Base-by-base conservation (phyloP, 2,888 invertebrate species). In the Thecocarcelia acutangulata region DNA sequence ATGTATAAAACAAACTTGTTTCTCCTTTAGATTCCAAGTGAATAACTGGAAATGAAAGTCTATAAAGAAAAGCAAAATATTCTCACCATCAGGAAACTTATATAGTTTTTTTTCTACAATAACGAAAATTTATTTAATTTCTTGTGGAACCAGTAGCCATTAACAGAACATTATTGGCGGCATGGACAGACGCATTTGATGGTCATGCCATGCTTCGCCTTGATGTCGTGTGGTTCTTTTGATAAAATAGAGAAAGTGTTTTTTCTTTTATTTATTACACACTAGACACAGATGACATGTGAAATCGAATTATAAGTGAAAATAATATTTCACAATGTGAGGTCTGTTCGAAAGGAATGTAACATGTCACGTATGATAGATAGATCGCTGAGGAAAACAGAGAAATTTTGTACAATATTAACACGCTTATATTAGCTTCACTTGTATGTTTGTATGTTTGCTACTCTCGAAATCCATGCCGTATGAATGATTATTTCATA, bases 201-300 rank as follows among this genome's bases (percentile, higher is more conserved):
- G 54, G 73, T 37, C 44, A 48, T 63, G 73, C 44, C 46, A 50
- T 52, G 37, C 46, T 54, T 54, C 28, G 46, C 33, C 19, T 44
- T 12, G 13, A 12, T 42, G 19, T 21, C 33, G 33, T 56, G 17
- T 2, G 17, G 50, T 40, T 48, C 28, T 50, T 61, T 9, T 15
- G 9, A 28, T 59, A 15, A 21, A 19, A 46, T 76, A 54, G 54
- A 63, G 76, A 76, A 76, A 76, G 76, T 76, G 54, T 61, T 56
- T 69, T 76, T 13, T 46, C 63, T 58, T 68, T 56, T 2, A n/a
- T 4, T 48, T 21, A 48, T 37, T 21, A 13, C 40, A 37, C 21
- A 19, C 3, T 13, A 37, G 19, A 63, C 9, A 63, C 9, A 63
- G 44, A 28, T 17, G 61, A 63, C 54, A 52, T 46, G 54, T 46